Percentiles rank a stretch among this genome's conserved stretches.
These are phyloP conservation scores for Balaeniceps rex DNA, from an alignment of 2,113 vertebrate genomes.

Conservation along the genomic window DNA sequence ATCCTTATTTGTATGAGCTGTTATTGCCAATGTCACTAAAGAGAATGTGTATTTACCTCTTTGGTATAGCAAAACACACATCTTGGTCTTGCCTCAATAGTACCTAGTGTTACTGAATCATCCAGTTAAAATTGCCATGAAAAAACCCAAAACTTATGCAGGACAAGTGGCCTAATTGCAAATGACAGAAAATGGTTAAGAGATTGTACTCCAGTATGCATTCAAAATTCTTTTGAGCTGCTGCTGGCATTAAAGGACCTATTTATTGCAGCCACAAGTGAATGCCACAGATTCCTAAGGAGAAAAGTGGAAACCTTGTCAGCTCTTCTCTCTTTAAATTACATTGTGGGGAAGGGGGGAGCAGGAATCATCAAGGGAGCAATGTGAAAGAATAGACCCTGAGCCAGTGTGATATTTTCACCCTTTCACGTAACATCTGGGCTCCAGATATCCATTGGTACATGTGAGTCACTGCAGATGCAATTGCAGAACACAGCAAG, in stretches of 20 bases:
- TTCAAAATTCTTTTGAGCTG: not conserved
- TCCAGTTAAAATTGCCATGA: not conserved
- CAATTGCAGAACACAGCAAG: not conserved
- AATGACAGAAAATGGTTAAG: not conserved
- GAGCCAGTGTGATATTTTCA: not conserved
- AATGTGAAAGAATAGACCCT: not conserved
- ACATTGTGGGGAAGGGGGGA: not conserved
- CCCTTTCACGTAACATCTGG: not conserved
- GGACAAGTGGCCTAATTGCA: not conserved
- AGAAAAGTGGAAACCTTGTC: not conserved
- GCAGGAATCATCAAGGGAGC: not conserved
- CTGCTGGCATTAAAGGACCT: not conserved
- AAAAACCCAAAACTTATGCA: not conserved
- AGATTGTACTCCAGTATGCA: not conserved
- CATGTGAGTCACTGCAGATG: not conserved
- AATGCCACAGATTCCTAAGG: not conserved
- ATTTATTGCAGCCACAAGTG: not conserved
- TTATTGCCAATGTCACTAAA: not conserved
- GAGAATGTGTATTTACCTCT: not conserved
- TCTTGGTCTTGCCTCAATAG: not conserved
- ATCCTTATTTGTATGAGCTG: not conserved
- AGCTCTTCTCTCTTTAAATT: not conserved
- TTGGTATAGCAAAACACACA: not conserved
- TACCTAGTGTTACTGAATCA: not conserved
- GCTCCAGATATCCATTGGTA: constrained; percentile 1